Base-by-base conservation (phyloP, 2,113 vertebrate species). In the Microcebus jonahi region DNA sequence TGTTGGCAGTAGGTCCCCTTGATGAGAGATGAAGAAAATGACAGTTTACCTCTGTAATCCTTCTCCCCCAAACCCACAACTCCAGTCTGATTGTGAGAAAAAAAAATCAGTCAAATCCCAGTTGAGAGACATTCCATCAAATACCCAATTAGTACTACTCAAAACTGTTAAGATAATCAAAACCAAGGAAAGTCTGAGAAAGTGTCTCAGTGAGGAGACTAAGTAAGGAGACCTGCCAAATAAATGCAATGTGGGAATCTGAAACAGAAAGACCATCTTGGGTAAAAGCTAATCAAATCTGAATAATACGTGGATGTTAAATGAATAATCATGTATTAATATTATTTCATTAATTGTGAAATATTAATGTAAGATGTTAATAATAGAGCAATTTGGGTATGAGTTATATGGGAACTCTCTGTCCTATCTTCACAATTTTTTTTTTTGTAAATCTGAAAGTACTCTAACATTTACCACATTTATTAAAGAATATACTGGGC, bases 81-180 rank as follows among this genome's bases (percentile, higher is more conserved):
- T 7, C 55, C 17, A 87, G 45, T 42, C 50, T 80, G 70, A 63
- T 76, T 42, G 55, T 29, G 48, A 81, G 36, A 73, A 86, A 94
- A 94, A 68, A 65, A 25, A 1, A 53, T 84, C 63, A 81, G 57
- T 61, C 27, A 84, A 85, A 55, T 93, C 71, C 81, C 59, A 76
- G 5, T 0, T 29, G 50, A 94, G 63, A 48, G 57, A 11, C 36
- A 42, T 45, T 55, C 48, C 34, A 75, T 29, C 55, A 96, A 55
- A 93, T 53, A 29, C 18, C 39, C 71, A 55, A 53, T 21, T n/a
- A 70, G 18, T 10, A 20, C 2, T 68, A 17, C 50, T 96, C 36
- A 84, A 90, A 71, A 63, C 29, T 95, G 76, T 70, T 50, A 67
- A 80, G 36, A 34, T 68, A 59, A 93, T 67, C 3, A 90, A 95